Evolutionary conservation across 2,113 vertebrate genomes (phyloP).

Genomic region (Ascaphus truei): DNA sequence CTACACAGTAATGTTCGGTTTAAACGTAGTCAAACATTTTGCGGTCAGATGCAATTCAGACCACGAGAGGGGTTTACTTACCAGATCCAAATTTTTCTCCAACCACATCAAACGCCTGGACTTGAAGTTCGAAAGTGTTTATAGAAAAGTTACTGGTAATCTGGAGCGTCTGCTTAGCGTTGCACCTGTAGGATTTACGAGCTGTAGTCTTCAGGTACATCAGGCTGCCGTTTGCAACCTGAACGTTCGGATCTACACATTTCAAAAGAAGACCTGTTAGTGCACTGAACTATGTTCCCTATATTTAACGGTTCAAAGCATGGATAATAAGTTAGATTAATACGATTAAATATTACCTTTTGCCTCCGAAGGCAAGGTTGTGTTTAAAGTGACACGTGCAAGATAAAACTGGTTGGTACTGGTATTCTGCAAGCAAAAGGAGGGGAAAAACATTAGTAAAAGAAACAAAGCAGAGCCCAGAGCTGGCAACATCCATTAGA

Average conservation of each 20-base stretch:
- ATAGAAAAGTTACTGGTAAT: constrained; percentile 61
- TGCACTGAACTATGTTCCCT: too few species aligned
- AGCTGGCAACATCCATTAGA: neutral
- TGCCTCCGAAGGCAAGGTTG: constrained; percentile 53
- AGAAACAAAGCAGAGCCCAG: too few species aligned
- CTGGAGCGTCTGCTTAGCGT: constrained; percentile 65
- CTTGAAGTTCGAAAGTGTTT: constrained; percentile 76
- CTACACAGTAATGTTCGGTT: too few species aligned
- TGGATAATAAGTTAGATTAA: too few species aligned
- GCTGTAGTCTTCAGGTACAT: constrained; percentile 71
- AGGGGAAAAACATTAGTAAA: neutral
- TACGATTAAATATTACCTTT: constrained; percentile 55
- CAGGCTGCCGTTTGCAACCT: constrained; percentile 63
- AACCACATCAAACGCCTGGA: constrained; percentile 82
- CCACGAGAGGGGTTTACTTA: too few species aligned
- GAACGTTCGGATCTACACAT: neutral
- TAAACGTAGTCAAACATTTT: too few species aligned
- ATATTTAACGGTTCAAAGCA: too few species aligned
- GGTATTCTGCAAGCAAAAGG: constrained; percentile 50
- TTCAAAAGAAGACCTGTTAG: neutral
- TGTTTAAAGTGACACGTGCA: constrained; percentile 47
- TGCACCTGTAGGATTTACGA: constrained; percentile 87
- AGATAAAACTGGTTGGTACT: constrained; percentile 60
- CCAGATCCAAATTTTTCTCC: constrained; percentile 81
- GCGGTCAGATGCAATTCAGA: too few species aligned